Conservation (phyloP, 2,888 invertebrate species). For the Limulus polyphemus region DNA sequence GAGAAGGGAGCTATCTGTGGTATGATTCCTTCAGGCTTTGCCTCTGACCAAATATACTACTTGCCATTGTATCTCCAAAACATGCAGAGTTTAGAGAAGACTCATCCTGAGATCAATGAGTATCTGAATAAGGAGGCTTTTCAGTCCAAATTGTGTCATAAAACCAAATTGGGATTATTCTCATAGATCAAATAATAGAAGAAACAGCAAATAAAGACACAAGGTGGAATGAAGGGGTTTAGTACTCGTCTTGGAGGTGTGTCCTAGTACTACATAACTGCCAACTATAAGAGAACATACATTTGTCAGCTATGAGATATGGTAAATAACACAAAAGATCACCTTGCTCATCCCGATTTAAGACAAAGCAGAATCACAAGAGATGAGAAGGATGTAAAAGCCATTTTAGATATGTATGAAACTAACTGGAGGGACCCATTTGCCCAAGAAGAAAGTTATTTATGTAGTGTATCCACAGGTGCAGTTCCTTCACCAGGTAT, state of each 20-base stretch:
- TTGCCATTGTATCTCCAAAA: background rate
- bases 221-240: background rate
- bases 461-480: background rate
- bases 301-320: background rate
- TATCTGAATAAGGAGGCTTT: background rate
- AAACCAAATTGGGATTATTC: background rate
- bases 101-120: background rate
- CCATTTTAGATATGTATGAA: background rate
- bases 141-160: background rate
- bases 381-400: background rate
- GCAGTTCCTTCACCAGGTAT: background rate
- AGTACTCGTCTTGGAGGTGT: background rate
- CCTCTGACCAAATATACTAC: background rate
- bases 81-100: background rate
- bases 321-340: background rate
- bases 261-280: background rate
- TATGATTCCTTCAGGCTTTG: background rate
- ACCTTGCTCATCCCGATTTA: background rate
- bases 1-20: background rate
- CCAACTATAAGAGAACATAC: background rate
- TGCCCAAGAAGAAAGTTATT: background rate
- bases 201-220: background rate
- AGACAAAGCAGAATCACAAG: background rate
- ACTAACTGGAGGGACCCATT: background rate
- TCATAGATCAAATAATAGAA: background rate